Percentiles rank a stretch among this genome's conserved stretches.
phyloP scores from a whole-genome alignment of 1,140 invertebrate species.

The Bombus superbus region DNA sequence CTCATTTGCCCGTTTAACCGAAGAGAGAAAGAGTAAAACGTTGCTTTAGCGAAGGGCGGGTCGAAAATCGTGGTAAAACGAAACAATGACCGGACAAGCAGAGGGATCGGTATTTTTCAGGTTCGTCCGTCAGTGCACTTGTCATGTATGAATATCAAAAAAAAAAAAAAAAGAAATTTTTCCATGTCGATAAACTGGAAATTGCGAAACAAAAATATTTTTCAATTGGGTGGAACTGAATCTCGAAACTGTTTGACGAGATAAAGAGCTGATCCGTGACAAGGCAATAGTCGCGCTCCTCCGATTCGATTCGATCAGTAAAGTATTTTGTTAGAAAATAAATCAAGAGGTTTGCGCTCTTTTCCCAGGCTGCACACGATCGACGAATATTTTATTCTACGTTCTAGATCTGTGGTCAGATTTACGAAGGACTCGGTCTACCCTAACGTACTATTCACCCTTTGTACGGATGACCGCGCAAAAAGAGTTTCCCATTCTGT shows the following conservation, averaged over 20 bases:
- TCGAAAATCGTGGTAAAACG: background rate
- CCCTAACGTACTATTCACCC: background rate
- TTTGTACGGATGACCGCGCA: background rate
- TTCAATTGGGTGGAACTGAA: background rate
- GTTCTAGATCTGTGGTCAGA: no score
- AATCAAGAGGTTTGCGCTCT: background rate
- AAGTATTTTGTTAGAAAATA: background rate
- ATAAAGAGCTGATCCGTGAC: background rate
- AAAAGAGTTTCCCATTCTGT: background rate
- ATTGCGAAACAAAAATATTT: constrained; percentile 6
- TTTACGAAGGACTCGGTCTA: background rate
- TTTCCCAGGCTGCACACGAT: background rate
- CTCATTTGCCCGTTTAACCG: background rate
- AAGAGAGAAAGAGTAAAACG: background rate
- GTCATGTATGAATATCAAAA: background rate
- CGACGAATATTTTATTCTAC: background rate
- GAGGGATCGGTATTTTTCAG: background rate
- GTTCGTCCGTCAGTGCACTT: background rate
- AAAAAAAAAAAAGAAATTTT: background rate
- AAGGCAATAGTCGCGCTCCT: background rate
- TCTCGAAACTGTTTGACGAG: constrained; percentile 10
- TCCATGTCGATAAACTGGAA: background rate
- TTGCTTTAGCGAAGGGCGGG: background rate
- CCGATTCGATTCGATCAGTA: background rate
- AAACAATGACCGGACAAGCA: background rate